These are phyloP conservation scores for Phylloscopus trochilus DNA, from an alignment of 2,113 vertebrate species.

Conservation along the genomic window DNA sequence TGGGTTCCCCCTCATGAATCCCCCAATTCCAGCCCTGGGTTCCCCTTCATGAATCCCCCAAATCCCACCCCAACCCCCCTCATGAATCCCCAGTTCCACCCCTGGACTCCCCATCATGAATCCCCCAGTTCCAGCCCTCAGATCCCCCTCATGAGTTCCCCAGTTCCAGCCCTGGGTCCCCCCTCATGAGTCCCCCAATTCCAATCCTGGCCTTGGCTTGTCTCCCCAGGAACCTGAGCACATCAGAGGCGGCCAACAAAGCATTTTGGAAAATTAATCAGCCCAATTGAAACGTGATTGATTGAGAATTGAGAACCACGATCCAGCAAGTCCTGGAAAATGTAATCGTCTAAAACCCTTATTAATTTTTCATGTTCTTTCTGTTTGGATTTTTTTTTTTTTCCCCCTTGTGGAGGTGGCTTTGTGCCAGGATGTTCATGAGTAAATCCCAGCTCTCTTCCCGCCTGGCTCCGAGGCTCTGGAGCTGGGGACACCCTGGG, in stretches of 20 bases:
- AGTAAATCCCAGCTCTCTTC: neutral
- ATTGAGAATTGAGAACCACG: constrained; percentile 22
- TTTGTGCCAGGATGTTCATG: neutral
- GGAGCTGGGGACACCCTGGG: neutral
- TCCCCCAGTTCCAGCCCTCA: fast-evolving
- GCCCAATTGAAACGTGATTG: constrained; percentile 29
- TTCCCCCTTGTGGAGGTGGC: neutral
- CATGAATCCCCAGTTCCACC: neutral
- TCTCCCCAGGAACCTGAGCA: neutral
- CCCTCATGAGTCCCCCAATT: fast-evolving
- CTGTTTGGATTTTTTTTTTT: neutral
- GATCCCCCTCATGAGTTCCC: fast-evolving
- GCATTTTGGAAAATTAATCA: constrained; percentile 27
- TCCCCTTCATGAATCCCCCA: too few relatives aligned
- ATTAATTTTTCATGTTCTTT: constrained; percentile 54
- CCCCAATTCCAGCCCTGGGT: fast-evolving
- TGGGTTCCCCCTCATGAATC: fast-evolving
- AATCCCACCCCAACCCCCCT: fast-evolving
- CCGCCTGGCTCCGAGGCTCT: fast-evolving
- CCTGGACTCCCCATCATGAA: too few relatives aligned
- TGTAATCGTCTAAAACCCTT: constrained; percentile 37
- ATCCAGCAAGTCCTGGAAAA: constrained; percentile 28
- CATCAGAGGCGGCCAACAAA: neutral
- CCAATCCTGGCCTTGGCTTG: neutral
- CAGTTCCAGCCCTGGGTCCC: fast-evolving